Evolutionary conservation across 2,797 vertebrate species (phyloP).

Genomic region (Tangara arthus): DNA sequence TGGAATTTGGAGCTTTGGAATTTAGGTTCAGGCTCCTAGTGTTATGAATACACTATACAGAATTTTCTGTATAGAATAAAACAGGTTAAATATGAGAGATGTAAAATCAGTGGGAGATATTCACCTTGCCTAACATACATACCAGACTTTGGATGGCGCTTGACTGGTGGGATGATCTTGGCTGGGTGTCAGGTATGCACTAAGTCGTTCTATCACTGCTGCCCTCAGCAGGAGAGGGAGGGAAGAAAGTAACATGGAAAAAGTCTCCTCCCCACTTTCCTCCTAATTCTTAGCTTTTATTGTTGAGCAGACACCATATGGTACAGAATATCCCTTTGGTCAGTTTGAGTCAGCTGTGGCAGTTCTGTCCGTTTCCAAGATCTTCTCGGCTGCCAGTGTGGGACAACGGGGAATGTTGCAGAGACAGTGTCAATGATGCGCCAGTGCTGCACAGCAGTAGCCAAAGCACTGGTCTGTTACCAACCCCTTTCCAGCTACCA

Average conservation of each 20-base stretch:
- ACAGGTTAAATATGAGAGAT: not conserved
- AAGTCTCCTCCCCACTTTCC: not conserved
- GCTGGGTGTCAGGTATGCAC: not conserved
- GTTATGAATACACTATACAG: not conserved
- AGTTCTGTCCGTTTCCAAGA: not conserved
- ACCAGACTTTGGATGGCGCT: not conserved
- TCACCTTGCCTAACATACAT: not conserved
- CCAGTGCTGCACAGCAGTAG: not conserved
- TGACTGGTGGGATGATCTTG: not conserved
- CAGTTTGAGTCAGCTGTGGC: not conserved
- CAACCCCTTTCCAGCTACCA: not conserved
- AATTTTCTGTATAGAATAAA: not conserved
- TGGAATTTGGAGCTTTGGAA: not conserved
- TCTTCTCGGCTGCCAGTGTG: rapidly evolving
- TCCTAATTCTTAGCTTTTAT: not conserved
- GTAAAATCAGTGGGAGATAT: not conserved
- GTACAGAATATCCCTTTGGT: not conserved
- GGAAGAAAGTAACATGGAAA: not conserved
- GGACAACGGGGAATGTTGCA: not conserved
- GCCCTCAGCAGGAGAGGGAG: not conserved
- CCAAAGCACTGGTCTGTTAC: not conserved
- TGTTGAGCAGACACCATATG: not conserved
- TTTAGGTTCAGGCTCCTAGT: not conserved
- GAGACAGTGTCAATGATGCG: not conserved
- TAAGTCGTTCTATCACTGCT: not conserved